These are phyloP conservation scores for Champsocephalus esox DNA, from an alignment of 2,797 vertebrate species.

Conservation along the genomic window DNA sequence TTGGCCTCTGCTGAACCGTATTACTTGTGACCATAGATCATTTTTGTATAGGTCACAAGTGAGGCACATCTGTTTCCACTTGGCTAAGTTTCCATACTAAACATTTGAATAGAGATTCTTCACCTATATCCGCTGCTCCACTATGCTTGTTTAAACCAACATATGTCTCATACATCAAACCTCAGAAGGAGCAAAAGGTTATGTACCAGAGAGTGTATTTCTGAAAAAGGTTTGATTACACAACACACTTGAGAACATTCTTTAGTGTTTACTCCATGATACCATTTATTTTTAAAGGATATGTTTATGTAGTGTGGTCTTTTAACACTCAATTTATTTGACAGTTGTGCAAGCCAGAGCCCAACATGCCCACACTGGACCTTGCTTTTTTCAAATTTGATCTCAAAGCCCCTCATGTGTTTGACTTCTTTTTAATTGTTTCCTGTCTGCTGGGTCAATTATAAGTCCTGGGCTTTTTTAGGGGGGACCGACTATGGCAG, in stretches of 20 bases:
- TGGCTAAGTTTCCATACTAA: constrained; percentile 93
- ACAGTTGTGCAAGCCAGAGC: constrained; percentile 88
- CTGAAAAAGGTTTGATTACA: constrained; percentile 44
- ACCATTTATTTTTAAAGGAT: constrained; percentile 75
- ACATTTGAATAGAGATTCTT: constrained; percentile 90
- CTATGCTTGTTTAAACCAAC: constrained; percentile 70
- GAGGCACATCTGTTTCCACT: constrained; percentile 98
- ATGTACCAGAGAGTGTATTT: constrained; percentile 33
- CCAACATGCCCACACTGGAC: constrained; percentile 66
- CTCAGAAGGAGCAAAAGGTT: constrained; percentile 30
- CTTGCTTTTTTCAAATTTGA: constrained; percentile 77
- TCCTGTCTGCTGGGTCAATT: constrained; percentile 85
- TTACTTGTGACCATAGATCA: constrained; percentile 96
- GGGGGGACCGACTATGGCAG: constrained; percentile 40
- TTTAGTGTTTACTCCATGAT: constrained; percentile 70
- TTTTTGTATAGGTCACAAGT: constrained; percentile 94
- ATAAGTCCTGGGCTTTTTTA: constrained; percentile 73
- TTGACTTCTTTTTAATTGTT: constrained; percentile 87
- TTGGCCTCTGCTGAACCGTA: constrained; percentile 92
- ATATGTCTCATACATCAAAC: constrained; percentile 70
- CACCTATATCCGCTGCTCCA: constrained; percentile 73
- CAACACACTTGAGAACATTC: constrained; percentile 50
- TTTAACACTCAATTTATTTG: constrained; percentile 85
- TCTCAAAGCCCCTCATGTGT: constrained; percentile 82
- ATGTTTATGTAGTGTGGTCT: constrained; percentile 83